Percentiles rank a stretch among this genome's conserved stretches.
Conservation (phyloP, 2,888 invertebrate genomes). For the Nomada ruficornis region DNA sequence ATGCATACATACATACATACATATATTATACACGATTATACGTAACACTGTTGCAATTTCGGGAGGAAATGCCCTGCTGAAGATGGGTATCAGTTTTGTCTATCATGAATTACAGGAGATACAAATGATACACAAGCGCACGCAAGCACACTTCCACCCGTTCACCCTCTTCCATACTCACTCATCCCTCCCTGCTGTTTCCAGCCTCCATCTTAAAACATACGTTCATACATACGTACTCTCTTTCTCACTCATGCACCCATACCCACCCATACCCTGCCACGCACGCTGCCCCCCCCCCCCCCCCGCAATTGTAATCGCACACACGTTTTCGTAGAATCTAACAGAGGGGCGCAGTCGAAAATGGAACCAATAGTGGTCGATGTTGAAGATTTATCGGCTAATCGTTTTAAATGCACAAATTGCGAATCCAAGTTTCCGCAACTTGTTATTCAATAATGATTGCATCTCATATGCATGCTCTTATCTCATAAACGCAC, state of each 20-base stretch:
- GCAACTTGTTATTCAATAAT: slow-evolving; percentile 38
- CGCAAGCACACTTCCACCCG: not conserved
- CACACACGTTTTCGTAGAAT: too few relatives aligned
- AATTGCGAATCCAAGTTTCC: slow-evolving; percentile 56
- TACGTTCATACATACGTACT: slow-evolving; percentile 8
- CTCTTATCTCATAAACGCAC: not conserved
- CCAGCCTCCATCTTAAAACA: not conserved
- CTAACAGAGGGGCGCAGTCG: not conserved
- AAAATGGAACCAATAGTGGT: slow-evolving; percentile 20
- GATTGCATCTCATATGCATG: slow-evolving; percentile 60
- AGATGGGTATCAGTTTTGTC: slow-evolving; percentile 69
- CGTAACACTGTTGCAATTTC: slow-evolving; percentile 76
- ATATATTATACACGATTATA: slow-evolving; percentile 79
- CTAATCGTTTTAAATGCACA: slow-evolving; percentile 64
- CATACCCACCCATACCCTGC: not conserved
- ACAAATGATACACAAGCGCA: not conserved
- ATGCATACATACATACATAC: slow-evolving; percentile 70
- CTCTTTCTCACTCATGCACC: not conserved
- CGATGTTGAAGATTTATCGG: slow-evolving; percentile 30
- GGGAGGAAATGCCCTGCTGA: slow-evolving; percentile 74
- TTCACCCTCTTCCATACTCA: not conserved
- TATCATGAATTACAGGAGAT: slow-evolving; percentile 28
- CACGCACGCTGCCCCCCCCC: too few relatives aligned
- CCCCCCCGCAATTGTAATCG: too few relatives aligned
- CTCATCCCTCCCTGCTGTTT: too few relatives aligned